phyloP scores from a whole-genome alignment of 2,113 vertebrate genomes.

The Stegastes partitus region DNA sequence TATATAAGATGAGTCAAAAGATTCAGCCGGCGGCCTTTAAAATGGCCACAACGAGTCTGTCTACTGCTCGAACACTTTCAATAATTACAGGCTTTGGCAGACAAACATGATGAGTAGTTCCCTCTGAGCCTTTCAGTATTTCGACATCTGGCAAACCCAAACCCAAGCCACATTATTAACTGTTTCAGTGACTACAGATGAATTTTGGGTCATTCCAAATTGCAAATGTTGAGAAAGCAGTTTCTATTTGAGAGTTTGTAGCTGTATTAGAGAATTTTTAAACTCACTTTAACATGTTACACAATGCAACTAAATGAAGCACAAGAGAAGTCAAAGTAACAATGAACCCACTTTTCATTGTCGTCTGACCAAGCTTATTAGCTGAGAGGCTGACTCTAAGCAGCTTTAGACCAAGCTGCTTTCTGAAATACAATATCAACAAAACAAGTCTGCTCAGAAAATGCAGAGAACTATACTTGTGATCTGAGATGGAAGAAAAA shows the following conservation, averaged over 20 bases:
- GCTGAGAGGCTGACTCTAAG: background rate
- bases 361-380: no score
- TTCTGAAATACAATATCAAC: background rate
- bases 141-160: background rate
- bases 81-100: conserved; percentile 20
- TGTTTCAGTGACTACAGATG: background rate
- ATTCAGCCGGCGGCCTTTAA: background rate
- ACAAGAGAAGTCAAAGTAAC: background rate
- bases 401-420: conserved; percentile 9
- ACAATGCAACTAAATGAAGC: background rate
- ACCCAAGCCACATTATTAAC: background rate
- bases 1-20: background rate
- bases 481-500: background rate
- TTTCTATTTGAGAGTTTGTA: no score
- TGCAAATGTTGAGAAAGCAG: background rate
- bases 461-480: background rate
- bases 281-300: background rate
- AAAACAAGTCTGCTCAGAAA: background rate
- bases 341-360: no score
- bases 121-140: conserved; percentile 11
- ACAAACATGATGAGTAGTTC: background rate
- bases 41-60: background rate
- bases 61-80: background rate
- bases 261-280: background rate
- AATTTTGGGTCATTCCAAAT: background rate